Base-by-base conservation (phyloP, 2,888 invertebrate genomes). In the Acholoe squamosa region DNA sequence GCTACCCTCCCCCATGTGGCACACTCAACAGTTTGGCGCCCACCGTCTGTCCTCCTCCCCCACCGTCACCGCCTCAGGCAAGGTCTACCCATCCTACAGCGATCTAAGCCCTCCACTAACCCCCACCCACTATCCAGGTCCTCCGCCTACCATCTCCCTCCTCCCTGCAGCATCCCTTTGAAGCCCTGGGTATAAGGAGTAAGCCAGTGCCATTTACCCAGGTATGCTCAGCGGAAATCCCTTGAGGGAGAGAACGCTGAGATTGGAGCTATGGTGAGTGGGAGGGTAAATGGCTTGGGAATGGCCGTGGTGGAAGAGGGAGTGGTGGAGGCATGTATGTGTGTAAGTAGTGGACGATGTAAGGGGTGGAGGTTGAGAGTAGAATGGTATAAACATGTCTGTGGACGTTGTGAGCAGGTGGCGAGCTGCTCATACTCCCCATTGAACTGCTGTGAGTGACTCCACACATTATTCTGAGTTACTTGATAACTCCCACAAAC, bases 1-100 rank as follows among this genome's bases (percentile, higher is more conserved):
- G 43, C 61, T n/a, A 61, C n/a, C 12, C n/a, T 3, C 61, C n/a
- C 19, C 61, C 61, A 14, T 61, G 61, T 19, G 61, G 61, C n/a
- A n/a, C 61, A 61, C 61, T 61, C 61, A 61, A n/a, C 61, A 61
- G 61, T 61, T 19, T 61, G 61, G 22, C 61, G 61, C 61, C 61
- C 19, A 19, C 22, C 19, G 61, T n/a, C n/a, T n/a, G n/a, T n/a
- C n/a, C n/a, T n/a, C 61, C 61, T n/a, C 61, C 12, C 61, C 61
- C 22, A 19, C 61, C 61, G 3, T 7, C 61, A 19, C 61, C 19
- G 61, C 61, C 61, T 43, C 43, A 43, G 43, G 43, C 43, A 43
- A 43, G 3, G 43, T 43, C 43, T 43, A 43, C 43, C 43, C 43
- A 43, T 43, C 43, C 10, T 43, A 3, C 43, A 43, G 43, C 43